These are phyloP conservation scores for Ascaphus truei DNA, from an alignment of 2,113 vertebrate species.

Conservation along the genomic window DNA sequence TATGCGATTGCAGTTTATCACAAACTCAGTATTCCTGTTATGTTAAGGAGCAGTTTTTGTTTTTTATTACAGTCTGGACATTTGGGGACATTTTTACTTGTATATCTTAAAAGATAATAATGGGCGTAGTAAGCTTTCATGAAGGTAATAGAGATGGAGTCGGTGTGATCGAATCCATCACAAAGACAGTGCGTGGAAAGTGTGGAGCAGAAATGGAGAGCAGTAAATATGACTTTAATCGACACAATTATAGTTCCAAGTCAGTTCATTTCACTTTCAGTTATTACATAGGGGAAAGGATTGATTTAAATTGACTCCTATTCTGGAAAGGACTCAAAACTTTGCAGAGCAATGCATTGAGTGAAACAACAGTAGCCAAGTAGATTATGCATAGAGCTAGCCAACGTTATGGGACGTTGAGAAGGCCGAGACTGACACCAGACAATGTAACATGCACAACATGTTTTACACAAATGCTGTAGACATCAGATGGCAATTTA, in stretches of 20 bases:
- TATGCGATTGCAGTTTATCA: too few species aligned
- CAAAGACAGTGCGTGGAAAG: not conserved
- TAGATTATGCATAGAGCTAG: not conserved
- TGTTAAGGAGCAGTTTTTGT: too few species aligned
- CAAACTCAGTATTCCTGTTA: too few species aligned
- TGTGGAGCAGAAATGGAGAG: not conserved
- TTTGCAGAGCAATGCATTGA: not conserved
- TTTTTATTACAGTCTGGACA: too few species aligned
- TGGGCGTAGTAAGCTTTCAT: not conserved
- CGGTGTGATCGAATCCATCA: not conserved
- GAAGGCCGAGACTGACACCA: not conserved
- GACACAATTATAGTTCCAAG: not conserved
- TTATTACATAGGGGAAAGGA: not conserved
- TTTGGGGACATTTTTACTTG: too few species aligned
- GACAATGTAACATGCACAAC: not conserved
- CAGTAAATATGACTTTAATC: slow-evolving; percentile 5
- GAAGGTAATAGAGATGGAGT: not conserved
- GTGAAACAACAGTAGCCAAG: not conserved
- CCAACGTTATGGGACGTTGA: not conserved
- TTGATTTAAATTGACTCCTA: not conserved
- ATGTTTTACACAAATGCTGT: not conserved
- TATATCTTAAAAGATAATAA: too few species aligned
- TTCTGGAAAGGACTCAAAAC: not conserved
- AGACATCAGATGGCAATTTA: too few species aligned
- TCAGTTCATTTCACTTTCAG: not conserved